These are phyloP conservation scores for Molossus alvarezi DNA, from an alignment of 2,797 vertebrate genomes.

Conservation along the genomic window DNA sequence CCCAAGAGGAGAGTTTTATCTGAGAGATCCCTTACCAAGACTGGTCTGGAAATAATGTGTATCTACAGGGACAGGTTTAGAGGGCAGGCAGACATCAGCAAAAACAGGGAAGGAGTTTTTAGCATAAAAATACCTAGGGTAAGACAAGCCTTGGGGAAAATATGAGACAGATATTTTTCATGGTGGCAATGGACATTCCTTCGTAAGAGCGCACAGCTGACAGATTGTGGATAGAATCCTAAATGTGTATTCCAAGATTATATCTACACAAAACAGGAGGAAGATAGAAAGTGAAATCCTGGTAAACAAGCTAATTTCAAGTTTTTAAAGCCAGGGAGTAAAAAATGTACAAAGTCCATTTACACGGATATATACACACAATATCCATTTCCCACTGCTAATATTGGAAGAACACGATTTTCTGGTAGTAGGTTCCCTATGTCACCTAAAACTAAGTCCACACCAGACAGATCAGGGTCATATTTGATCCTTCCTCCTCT, in stretches of 20 bases:
- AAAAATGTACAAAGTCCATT: neutral
- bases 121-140: neutral
- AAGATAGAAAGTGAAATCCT: neutral
- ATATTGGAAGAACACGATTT: neutral
- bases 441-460: neutral
- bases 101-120: neutral
- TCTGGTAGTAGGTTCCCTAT: neutral
- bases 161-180: neutral
- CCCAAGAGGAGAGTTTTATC: neutral
- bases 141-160: neutral
- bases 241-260: fast-evolving
- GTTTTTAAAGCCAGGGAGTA: neutral
- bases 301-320: neutral
- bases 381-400: neutral
- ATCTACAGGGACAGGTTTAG: neutral
- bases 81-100: neutral
- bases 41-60: neutral
- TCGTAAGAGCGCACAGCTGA: neutral
- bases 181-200: neutral
- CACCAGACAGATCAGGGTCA: neutral
- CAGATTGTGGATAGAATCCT: neutral
- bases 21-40: neutral
- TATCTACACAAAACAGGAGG: neutral
- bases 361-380: neutral
- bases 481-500: neutral